Base-by-base conservation (phyloP, 2,113 vertebrate species). In the Barbus barbus region DNA sequence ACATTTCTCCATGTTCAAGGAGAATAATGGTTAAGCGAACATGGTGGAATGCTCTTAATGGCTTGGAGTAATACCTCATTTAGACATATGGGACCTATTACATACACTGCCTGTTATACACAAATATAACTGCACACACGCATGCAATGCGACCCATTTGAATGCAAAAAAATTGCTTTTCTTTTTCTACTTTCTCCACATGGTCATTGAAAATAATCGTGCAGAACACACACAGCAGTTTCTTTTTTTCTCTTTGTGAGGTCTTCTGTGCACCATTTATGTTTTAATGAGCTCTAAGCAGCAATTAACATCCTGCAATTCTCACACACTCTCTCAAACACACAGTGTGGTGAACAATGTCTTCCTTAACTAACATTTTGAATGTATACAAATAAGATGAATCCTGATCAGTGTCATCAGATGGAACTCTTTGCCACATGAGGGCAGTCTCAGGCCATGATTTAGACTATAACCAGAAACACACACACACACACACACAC, bases 51-150 rank as follows among this genome's bases (percentile, higher is more conserved):
- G 83, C 24, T 33, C 60, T 58, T 86, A 86, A 85, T 86, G 83
- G 61, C 63, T 84, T 71, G 38, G 86, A 87, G 76, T 67, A 85
- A 87, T 79, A 83, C 63, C 60, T 73, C 56, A 24, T 74, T 84
- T 65, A 77, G 86, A 90, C 90, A 90, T 92, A 91, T 93, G 89
- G 78, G 63, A 91, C 4, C 84, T 85, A 90, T 91, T 94, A 89
- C 69, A 18, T 76, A 85, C 84, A 81, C 74, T 84, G 83, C 83
- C 84, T 31, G 78, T 78, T 87, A 89, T 84, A 3, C 71, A 58
- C 76, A 46, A 41, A 73, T 72, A 73, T 78, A 80, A 60, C 51
- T 16, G 38, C 44, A 51, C 65, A 69, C 44, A 83, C 22, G 5
- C 74, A 78, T 67, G 51, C 83, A 61, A 69, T 38, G 46, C 83